Conservation (phyloP, 2,888 invertebrate species). For the Scaptomyza parva region DNA sequence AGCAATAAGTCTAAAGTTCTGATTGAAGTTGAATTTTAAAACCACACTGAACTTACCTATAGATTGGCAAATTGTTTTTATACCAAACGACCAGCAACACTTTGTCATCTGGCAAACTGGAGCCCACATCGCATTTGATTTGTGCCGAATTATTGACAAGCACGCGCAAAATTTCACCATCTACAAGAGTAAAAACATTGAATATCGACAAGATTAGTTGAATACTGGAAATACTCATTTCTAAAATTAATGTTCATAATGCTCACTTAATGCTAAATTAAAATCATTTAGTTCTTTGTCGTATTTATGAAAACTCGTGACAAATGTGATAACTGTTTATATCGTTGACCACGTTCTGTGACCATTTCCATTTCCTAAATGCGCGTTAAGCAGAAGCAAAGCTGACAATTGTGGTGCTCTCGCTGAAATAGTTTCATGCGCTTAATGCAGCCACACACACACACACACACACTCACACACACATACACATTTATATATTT, state of each 20-base stretch:
- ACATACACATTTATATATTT: conserved; percentile 32
- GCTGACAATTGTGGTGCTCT: conserved; percentile 39
- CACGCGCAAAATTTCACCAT: conserved; percentile 85
- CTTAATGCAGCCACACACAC: conserved; percentile 37
- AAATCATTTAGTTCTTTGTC: background rate
- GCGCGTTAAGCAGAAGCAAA: conserved; percentile 40
- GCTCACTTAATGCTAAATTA: conserved; percentile 19
- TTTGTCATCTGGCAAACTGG: conserved; percentile 91
- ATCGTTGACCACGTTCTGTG: background rate
- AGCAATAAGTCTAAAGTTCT: background rate
- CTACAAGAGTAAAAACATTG: too few species aligned
- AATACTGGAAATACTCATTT: too few species aligned
- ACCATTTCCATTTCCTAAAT: conserved; percentile 8
- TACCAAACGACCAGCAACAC: conserved; percentile 96
- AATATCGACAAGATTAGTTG: too few species aligned
- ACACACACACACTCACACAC: background rate
- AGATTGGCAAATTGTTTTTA: conserved; percentile 94
- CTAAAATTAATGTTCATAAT: background rate
- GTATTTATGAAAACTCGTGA: conserved; percentile 19
- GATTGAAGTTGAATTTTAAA: background rate
- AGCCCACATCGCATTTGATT: conserved; percentile 94
- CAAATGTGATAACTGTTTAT: conserved; percentile 41
- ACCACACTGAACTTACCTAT: conserved; percentile 88
- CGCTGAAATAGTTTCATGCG: conserved; percentile 36
- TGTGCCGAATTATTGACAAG: conserved; percentile 91